phyloP scores from a whole-genome alignment of 1,140 invertebrate genomes.

The Trichonephila clavata region DNA sequence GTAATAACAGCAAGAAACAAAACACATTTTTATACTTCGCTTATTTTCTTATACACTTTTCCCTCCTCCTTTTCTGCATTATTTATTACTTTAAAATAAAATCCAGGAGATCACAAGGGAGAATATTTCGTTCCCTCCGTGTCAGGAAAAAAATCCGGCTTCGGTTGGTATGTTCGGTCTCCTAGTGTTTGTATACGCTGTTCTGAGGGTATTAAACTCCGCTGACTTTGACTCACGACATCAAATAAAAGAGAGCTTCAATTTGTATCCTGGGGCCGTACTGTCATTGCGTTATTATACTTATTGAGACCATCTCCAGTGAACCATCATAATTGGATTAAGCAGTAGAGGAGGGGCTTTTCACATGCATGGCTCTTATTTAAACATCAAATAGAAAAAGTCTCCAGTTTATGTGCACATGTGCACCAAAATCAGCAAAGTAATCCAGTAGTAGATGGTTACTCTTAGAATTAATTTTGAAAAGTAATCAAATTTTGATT shows the following conservation, averaged over 20 bases:
- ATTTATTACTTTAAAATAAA: conserved; percentile 70
- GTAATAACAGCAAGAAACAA: conserved; percentile 56
- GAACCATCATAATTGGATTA: conserved; percentile 27
- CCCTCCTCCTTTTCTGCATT: conserved; percentile 63
- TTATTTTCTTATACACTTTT: conserved; percentile 56
- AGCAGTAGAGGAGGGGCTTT: not conserved
- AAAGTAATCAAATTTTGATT: too few species aligned
- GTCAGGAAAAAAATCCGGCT: conserved; percentile 44
- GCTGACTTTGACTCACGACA: conserved; percentile 68
- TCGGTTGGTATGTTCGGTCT: conserved; percentile 54
- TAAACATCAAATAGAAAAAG: not conserved
- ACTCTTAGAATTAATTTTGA: too few species aligned
- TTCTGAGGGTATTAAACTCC: conserved; percentile 69
- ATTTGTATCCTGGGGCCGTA: conserved; percentile 61
- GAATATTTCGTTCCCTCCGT: conserved; percentile 63
- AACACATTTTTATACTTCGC: conserved; percentile 44
- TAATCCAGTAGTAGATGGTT: not conserved
- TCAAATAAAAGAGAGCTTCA: conserved; percentile 71
- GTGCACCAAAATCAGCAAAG: not conserved
- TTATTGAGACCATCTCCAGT: not conserved
- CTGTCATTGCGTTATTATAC: conserved; percentile 36
- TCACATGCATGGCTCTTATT: conserved; percentile 1
- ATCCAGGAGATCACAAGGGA: conserved; percentile 59
- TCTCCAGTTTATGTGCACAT: not conserved
- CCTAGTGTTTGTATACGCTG: conserved; percentile 66